Evolutionary conservation across 2,888 invertebrate genomes (phyloP).

Genomic region (Aphidius colemani): DNA sequence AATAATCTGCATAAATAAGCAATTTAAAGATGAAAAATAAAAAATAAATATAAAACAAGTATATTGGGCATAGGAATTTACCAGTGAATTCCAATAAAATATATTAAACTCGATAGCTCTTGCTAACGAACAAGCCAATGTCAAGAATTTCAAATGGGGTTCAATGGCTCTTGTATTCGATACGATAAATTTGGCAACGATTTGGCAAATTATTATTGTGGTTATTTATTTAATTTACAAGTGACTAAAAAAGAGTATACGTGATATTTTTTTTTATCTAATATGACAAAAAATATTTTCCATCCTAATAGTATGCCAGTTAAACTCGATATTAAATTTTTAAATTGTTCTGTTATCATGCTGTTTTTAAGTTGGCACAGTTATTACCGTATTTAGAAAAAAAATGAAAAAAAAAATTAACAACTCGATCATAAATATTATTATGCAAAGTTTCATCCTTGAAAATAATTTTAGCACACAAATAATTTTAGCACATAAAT

Average conservation of each 20-base stretch:
- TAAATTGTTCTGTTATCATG: background rate
- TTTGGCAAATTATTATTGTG: conserved; percentile 13
- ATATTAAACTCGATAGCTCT: background rate
- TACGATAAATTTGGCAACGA: conserved; percentile 34
- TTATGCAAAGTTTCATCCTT: background rate
- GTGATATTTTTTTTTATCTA: conserved; percentile 11
- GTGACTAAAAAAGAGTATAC: too few relatives aligned
- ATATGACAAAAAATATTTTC: conserved; percentile 1
- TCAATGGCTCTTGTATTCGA: conserved; percentile 23
- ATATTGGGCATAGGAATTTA: background rate
- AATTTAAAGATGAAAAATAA: too few relatives aligned
- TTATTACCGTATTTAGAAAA: background rate
- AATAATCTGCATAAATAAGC: too few relatives aligned
- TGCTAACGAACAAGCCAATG: conserved; percentile 1
- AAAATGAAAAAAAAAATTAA: background rate
- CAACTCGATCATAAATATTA: background rate
- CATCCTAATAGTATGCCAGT: background rate
- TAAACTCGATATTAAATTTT: background rate
- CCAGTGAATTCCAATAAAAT: background rate
- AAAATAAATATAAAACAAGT: background rate
- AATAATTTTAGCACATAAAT: too few relatives aligned
- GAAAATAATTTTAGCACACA: too few relatives aligned
- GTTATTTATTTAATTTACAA: conserved; percentile 1
- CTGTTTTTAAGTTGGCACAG: background rate
- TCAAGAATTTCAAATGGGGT: conserved; percentile 22